These are phyloP conservation scores for Cancer borealis DNA, from an alignment of 2,888 invertebrate genomes.

Conservation along the genomic window DNA sequence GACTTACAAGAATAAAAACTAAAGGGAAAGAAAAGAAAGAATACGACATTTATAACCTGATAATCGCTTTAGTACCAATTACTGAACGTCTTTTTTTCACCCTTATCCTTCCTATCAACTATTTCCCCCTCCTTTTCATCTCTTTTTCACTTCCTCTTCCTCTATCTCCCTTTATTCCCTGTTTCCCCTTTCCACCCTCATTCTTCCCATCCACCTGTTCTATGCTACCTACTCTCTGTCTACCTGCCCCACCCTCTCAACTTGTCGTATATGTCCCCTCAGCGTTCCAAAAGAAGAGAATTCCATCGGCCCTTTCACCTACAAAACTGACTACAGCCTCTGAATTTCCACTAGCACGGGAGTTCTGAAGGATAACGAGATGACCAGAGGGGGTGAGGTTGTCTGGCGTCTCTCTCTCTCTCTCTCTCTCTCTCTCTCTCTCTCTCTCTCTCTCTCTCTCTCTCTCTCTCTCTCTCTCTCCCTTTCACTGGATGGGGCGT, in stretches of 20 bases:
- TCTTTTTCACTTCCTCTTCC: background rate
- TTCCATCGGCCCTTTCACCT: background rate
- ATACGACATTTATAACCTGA: background rate
- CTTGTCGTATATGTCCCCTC: background rate
- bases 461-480: slow-evolving; percentile 30
- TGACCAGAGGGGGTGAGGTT: background rate
- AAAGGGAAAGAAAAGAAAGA: background rate
- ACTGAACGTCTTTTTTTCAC: background rate
- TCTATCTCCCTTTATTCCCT: background rate
- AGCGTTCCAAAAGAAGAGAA: background rate
- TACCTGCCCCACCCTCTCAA: background rate
- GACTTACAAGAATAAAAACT: background rate
- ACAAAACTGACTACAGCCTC: background rate
- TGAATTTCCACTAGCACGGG: background rate
- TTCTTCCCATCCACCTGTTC: background rate
- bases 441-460: slow-evolving; percentile 31
- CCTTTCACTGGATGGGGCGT: slow-evolving; percentile 16
- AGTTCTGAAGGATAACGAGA: slow-evolving; percentile 4
- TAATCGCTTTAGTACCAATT: background rate
- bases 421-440: slow-evolving; percentile 35
- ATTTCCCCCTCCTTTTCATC: too few relatives aligned
- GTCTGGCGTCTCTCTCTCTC: slow-evolving; percentile 20
- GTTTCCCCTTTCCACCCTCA: background rate
- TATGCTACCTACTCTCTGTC: background rate
- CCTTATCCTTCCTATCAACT: background rate